Base-by-base conservation (phyloP, 2,113 vertebrate species). In the Sardina pilchardus region DNA sequence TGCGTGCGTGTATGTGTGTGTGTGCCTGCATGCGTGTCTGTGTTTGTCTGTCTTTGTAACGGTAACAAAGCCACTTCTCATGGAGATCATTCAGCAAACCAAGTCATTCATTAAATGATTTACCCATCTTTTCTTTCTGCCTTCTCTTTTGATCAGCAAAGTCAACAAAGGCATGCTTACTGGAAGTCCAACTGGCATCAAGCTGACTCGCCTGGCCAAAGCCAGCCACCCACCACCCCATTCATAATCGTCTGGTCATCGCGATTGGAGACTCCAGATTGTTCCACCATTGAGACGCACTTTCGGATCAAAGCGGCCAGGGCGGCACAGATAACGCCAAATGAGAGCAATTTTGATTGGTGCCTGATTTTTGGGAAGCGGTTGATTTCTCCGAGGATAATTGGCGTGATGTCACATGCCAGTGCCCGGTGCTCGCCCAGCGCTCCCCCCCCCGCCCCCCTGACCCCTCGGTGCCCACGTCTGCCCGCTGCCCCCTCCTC, bases 331-430 rank as follows among this genome's bases (percentile, higher is more conserved):
- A 90, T 88, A 89, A 90, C 63, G 34, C 47, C 88, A 88, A 91
- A 89, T 84, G 88, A 82, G 81, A 89, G 89, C 87, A 89, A 90
- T 90, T 89, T 91, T 89, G 85, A 89, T 84, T 82, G 87, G 78
- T 88, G 89, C 90, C 89, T 85, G 88, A 88, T 89, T 85, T 75
- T 83, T 42, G 84, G 83, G 82, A 81, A 59, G 48, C 34, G 39
- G 85, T n/a, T 86, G 84, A 89, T 91, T 89, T 90, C 88, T 87
- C 89, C 83, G 85, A 85, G 88, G 86, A 89, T 87, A 90, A 88
- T 86, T 84, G 83, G n/a, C 56, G 67, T 89, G 88, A 90, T 90
- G 88, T 91, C 88, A 89, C 85, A 83, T 83, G 30, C 80, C 81
- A n/a, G n/a, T 14, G 16, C 78, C 42, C 50, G 21, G 19, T 56